Evolutionary conservation across 2,113 vertebrate genomes (phyloP), one percentile per base, ranked within the genome.

Genomic region (Cnemophilus loriae): DNA sequence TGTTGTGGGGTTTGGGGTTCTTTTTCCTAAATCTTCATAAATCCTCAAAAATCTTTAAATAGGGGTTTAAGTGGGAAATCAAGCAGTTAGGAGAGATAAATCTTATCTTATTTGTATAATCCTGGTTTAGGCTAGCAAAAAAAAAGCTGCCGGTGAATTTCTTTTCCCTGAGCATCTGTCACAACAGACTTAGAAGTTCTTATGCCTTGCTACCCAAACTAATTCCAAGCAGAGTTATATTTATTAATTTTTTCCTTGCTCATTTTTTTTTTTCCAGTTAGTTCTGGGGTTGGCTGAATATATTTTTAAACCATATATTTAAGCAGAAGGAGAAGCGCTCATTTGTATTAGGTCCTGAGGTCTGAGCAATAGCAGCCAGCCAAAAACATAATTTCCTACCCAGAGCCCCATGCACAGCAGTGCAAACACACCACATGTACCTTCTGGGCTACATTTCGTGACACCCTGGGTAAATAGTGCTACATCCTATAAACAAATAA

Each of bases 21-120:
- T 69, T 76, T 56, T 74, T 9, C 55, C n/a, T 55, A 63, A 91
- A 73, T 84, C 83, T 83, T 71, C 13, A 21, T 63, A 94, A 95
- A 93, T 88, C 80, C 56, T 93, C 70, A 71, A 42, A 87, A 92
- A 84, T 88, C 74, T 79, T 89, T 95, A 94, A 96, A 89, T 67
- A 87, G 11, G 59, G 32, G 10, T 21, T 80, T 95, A 94, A 91
- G 55, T 44, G 11, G 68, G 50, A 86, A 91, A 91, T 81, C 12
- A 85, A 93, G 76, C 12, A 77, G 70, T 73, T 92, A 76, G 22
- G 60, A 46, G 19, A 89, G 68, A 81, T 78, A 93, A 92, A 12
- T 20, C 8, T 86, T 63, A 77, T 84, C 79, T 94, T 74, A 37
- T 35, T 92, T 85, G 41, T 68, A 55, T 60, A 96, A 96, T 89